Evolutionary conservation across 2,888 invertebrate genomes (phyloP).

Genomic region (Stratiomys singularior): DNA sequence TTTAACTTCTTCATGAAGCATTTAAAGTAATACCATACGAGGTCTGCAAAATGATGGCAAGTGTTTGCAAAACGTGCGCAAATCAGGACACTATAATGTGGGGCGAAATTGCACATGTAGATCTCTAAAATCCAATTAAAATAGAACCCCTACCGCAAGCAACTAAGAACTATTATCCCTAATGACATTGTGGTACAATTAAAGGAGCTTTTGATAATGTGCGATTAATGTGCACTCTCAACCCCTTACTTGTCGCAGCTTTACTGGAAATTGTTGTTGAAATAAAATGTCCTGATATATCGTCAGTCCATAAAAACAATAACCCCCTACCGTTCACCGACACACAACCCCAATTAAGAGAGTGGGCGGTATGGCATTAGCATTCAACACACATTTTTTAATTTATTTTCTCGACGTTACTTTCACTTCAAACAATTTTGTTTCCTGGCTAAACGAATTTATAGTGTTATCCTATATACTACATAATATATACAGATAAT

Average conservation of each 20-base stretch:
- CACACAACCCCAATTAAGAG: neutral
- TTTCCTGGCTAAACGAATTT: constrained; percentile 8
- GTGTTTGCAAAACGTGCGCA: neutral
- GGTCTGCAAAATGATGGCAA: neutral
- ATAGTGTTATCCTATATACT: neutral
- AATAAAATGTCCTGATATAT: neutral
- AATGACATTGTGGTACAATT: neutral
- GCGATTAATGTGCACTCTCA: neutral
- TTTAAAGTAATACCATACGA: neutral
- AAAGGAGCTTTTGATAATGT: constrained; percentile 20
- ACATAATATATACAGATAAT: no score
- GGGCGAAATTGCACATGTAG: neutral
- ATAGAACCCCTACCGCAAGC: neutral
- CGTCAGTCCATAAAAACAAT: neutral
- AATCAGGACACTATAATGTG: neutral
- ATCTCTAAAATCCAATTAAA: neutral
- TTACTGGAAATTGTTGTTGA: neutral
- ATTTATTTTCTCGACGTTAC: neutral
- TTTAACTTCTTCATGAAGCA: neutral
- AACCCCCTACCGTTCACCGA: neutral
- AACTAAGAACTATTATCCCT: constrained; percentile 10
- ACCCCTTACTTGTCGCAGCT: neutral
- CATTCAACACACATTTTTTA: constrained; percentile 15
- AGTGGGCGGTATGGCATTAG: neutral
- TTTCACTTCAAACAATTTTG: neutral